Base-by-base conservation (phyloP, 1,140 invertebrate species). In the Drosophila baimaii region DNA sequence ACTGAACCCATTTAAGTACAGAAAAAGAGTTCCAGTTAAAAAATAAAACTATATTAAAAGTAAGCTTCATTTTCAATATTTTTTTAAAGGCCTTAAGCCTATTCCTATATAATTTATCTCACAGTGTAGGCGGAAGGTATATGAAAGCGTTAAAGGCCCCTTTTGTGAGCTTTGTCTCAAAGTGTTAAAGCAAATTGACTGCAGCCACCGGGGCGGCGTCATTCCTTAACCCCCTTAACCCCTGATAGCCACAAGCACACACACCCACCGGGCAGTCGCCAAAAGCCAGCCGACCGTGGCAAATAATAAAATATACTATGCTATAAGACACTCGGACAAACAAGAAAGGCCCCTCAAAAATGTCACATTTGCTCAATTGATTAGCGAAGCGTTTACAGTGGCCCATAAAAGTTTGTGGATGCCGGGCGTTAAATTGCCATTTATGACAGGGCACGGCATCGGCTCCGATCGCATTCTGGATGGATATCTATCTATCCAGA, bases 181-280 rank as follows among this genome's bases (percentile, higher is more conserved):
- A 41, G 72, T 77, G 73, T 77, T 77, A 76, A 77, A 77, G 73
- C 39, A 77, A 77, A 77, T 74, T 73, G 72, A 55, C 73, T 51
- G 72, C 51, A 55, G 27, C 46, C 49, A 23, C 12, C 25, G 17
- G 35, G 46, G 29, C 46, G 46, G 29, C 46, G 56, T 72, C 55
- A 71, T 33, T 43, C 33, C 33, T 74, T 64, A 63, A 74, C 58
- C 72, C 58, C 41, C 43, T 58, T 35, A 65, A 68, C 49, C 66
- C 49, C 63, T 54, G 19, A 25, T 31, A 21, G 41, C 51, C 41
- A n/a, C n/a, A n/a, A n/a, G n/a, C n/a, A n/a, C n/a, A n/a, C 25
- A 44, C 66, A 13, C 41, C 56, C 52, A 44, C 25, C n/a, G 1
- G 29, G 25, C 33, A 47, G 12, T 10, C n/a, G 51, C 21, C 66